A percentile compares a stretch with the other conserved stretches of the same genome.
phyloP scores from a whole-genome alignment of 2,797 vertebrate species.

The Xenops minutus region DNA sequence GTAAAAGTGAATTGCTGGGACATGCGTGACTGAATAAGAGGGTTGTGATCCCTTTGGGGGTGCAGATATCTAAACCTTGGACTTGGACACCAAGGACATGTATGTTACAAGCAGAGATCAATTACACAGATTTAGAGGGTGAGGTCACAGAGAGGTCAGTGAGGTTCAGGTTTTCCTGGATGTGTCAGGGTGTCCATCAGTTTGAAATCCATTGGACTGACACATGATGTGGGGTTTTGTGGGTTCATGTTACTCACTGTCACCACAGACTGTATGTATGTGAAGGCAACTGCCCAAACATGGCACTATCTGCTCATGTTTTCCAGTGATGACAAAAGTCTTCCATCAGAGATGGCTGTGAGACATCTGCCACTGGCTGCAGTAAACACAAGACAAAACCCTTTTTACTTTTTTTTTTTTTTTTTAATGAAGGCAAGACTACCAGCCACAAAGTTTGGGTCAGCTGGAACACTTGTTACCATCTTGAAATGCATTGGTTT shows the following conservation, averaged over 20 bases:
- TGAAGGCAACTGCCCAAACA: not conserved
- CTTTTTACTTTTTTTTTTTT: not conserved
- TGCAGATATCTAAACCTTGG: not conserved
- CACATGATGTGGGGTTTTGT: not conserved
- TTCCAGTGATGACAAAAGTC: not conserved
- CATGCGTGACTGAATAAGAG: not conserved
- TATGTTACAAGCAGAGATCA: not conserved
- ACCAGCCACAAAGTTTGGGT: not conserved
- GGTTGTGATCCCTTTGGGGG: not conserved
- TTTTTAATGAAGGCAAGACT: not conserved
- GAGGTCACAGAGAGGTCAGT: not conserved
- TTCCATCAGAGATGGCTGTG: not conserved
- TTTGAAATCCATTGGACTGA: not conserved
- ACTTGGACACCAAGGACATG: not conserved
- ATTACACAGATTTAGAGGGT: too few species aligned
- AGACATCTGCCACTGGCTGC: not conserved
- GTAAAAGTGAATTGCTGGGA: not conserved
- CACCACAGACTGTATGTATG: not conserved
- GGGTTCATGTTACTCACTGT: not conserved
- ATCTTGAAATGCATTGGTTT: not conserved
- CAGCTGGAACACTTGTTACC: not conserved
- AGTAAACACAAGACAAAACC: not conserved
- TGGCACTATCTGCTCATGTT: not conserved
- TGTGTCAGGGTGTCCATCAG: not conserved
- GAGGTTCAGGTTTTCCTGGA: not conserved